A percentile compares a stretch with the other conserved stretches of the same genome.
These are phyloP conservation scores for Bombus turneri DNA, from an alignment of 1,140 invertebrate species.

Conservation along the genomic window DNA sequence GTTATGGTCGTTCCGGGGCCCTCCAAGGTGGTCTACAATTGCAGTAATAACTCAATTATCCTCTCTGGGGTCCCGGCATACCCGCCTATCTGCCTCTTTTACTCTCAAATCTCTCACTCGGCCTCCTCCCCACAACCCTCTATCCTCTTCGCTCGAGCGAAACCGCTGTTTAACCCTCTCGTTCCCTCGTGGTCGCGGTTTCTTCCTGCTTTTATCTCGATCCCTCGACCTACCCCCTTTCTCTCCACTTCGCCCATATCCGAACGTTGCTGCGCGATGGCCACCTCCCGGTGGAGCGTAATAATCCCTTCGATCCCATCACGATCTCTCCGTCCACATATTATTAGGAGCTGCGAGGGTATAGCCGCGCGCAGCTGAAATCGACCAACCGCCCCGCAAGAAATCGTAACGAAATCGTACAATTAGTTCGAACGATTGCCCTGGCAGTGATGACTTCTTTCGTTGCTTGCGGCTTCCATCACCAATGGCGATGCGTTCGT, in stretches of 20 bases:
- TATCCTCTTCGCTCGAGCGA: background rate
- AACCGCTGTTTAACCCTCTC: slow-evolving; percentile 26
- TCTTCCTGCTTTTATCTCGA: slow-evolving; percentile 65
- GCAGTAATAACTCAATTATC: slow-evolving; percentile 84
- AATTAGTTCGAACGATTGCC: slow-evolving; percentile 59
- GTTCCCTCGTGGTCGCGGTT: slow-evolving; percentile 40
- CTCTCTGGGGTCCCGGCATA: slow-evolving; percentile 79
- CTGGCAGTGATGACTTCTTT: slow-evolving; percentile 39
- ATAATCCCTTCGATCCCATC: slow-evolving; percentile 78
- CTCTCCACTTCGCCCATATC: background rate
- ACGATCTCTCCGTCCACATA: slow-evolving; percentile 77
- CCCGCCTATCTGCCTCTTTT: slow-evolving; percentile 82
- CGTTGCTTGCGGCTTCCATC: slow-evolving; percentile 8
- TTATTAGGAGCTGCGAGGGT: slow-evolving; percentile 65
- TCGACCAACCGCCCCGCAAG: slow-evolving; percentile 23
- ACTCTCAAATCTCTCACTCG: slow-evolving; percentile 82
- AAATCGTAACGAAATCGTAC: slow-evolving; percentile 58
- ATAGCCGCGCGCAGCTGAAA: slow-evolving; percentile 11
- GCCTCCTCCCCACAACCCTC: slow-evolving; percentile 56
- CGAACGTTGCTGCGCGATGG: background rate
- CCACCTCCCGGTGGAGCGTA: slow-evolving; percentile 61
- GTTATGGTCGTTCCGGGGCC: slow-evolving; percentile 80
- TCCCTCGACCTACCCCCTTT: slow-evolving; percentile 39
- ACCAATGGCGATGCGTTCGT: background rate
- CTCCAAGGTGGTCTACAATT: slow-evolving; percentile 84